These are phyloP conservation scores for Bursaphelenchus mucronatus DNA, from an alignment of 1,140 invertebrate species.

Conservation along the genomic window DNA sequence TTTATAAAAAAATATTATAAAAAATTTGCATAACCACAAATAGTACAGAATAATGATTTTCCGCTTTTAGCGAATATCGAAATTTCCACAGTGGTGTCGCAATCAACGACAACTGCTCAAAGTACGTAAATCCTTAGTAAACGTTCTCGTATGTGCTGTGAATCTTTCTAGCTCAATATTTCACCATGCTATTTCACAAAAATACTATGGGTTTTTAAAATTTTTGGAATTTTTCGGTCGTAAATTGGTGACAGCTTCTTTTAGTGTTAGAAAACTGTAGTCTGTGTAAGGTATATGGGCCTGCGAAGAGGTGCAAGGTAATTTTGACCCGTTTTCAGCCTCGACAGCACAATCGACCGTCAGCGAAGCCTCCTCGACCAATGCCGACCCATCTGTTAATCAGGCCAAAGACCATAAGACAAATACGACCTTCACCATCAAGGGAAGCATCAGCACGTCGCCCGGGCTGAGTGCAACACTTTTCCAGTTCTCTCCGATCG, in stretches of 20 bases:
- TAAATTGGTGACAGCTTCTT: too few species aligned
- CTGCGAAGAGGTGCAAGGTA: background rate
- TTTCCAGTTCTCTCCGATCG: slow-evolving; percentile 59
- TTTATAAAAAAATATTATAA: slow-evolving; percentile 10
- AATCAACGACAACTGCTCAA: slow-evolving; percentile 27
- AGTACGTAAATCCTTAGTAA: slow-evolving; percentile 12
- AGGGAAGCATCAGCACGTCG: slow-evolving; percentile 38
- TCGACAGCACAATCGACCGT: background rate
- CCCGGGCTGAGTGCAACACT: slow-evolving; percentile 50
- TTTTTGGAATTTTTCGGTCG: slow-evolving; percentile 6
- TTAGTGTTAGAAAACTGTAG: too few species aligned
- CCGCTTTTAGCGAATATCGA: slow-evolving; percentile 43
- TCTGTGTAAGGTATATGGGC: too few species aligned
- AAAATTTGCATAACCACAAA: slow-evolving; percentile 19
- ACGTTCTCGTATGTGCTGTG: background rate
- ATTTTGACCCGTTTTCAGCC: slow-evolving; percentile 18
- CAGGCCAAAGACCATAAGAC: slow-evolving; percentile 39
- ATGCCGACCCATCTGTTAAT: background rate
- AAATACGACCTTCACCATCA: slow-evolving; percentile 36
- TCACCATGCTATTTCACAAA: too few species aligned
- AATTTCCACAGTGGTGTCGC: slow-evolving; percentile 45
- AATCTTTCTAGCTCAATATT: too few species aligned
- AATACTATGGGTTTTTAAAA: slow-evolving; percentile 13
- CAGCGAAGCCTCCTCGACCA: slow-evolving; percentile 3
- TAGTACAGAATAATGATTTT: slow-evolving; percentile 4